These are phyloP conservation scores for Pluvianellus socialis DNA, from an alignment of 2,113 vertebrate genomes.

Conservation along the genomic window DNA sequence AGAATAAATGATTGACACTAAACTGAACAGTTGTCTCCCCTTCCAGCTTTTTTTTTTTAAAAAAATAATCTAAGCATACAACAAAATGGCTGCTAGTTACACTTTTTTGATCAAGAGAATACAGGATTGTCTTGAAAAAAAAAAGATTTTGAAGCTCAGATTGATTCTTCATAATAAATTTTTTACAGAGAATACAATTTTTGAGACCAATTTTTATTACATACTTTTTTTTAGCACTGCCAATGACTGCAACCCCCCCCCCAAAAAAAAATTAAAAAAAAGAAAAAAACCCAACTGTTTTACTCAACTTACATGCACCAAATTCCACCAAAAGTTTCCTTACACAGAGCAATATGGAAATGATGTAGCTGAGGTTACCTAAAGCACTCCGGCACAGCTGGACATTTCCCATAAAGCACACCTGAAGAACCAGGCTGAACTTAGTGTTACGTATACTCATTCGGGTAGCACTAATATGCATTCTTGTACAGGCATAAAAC, in stretches of 20 bases:
- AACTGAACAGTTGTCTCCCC: neutral
- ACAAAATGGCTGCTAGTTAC: conserved; percentile 15
- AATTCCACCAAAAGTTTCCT: neutral
- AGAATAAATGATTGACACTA: neutral
- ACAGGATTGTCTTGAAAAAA: neutral
- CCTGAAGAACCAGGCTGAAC: neutral
- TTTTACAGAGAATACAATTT: neutral
- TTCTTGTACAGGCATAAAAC: neutral
- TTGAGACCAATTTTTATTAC: neutral
- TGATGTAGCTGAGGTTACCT: neutral
- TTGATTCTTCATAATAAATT: neutral
- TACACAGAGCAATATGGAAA: neutral
- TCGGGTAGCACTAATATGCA: neutral
- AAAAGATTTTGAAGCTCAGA: neutral
- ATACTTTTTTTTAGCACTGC: neutral
- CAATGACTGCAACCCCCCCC: neutral
- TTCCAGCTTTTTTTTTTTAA: neutral
- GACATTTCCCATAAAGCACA: neutral
- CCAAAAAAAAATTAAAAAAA: neutral
- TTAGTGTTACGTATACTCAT: neutral
- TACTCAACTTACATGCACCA: neutral
- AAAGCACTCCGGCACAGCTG: neutral
- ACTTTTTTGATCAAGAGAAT: neutral
- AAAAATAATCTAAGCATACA: neutral
- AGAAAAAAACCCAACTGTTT: neutral